Evolutionary conservation across 2,113 vertebrate genomes (phyloP).

Genomic region (Gila orcuttii): DNA sequence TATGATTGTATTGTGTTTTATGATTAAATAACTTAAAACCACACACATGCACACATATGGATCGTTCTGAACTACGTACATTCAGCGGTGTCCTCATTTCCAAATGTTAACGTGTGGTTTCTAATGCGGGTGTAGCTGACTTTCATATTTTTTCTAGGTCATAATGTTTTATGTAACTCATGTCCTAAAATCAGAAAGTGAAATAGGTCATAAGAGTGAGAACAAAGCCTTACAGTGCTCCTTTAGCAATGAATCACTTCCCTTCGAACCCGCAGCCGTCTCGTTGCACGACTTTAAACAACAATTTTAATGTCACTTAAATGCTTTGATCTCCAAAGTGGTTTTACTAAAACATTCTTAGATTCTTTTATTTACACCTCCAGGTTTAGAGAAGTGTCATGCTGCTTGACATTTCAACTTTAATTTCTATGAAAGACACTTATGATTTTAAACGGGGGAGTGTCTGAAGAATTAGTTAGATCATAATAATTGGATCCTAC

Average conservation of each 20-base stretch:
- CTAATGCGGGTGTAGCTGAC: constrained; percentile 51
- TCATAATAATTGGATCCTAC: not conserved
- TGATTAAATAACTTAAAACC: not conserved
- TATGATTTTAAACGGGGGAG: not conserved
- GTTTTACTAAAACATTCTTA: not conserved
- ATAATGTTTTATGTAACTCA: constrained; percentile 52
- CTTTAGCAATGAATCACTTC: constrained; percentile 45
- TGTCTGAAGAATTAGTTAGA: not conserved
- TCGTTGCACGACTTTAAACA: not conserved
- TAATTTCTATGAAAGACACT: not conserved
- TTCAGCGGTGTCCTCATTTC: not conserved
- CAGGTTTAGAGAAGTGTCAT: not conserved
- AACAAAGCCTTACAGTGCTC: not conserved
- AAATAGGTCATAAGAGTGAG: constrained; percentile 64
- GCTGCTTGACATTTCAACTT: not conserved
- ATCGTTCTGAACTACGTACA: not conserved
- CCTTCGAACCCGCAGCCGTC: constrained; percentile 52
- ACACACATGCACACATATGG: not conserved
- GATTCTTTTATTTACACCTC: not conserved
- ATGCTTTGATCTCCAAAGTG: not conserved
- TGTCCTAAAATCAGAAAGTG: constrained; percentile 42
- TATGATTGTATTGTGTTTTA: not conserved
- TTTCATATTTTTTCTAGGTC: constrained; percentile 71
- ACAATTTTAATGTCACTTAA: not conserved
- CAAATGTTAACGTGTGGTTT: constrained; percentile 19